Base-by-base conservation (phyloP, 2,888 invertebrate species). In the Theristus sp. region DNA sequence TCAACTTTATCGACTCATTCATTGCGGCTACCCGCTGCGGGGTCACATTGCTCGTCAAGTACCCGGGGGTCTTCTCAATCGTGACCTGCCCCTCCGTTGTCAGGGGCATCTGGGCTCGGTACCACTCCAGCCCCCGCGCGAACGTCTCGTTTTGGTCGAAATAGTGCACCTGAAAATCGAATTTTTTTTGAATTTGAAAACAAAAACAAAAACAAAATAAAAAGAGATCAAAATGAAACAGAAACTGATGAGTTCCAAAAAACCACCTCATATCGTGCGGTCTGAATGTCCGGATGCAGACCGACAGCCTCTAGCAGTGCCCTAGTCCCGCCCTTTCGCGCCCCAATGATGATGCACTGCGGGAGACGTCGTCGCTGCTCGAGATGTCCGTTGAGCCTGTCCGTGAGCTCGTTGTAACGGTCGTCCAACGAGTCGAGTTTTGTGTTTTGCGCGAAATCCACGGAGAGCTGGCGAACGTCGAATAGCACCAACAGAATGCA, bases 21-120 rank as follows among this genome's bases (percentile, higher is more conserved):
- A 96, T 90, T 62, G 87, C 86, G 67, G 85, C 82, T 60, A 98
- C 89, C 65, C 96, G 81, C 76, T 89, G 87, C 20, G 96, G 93
- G 38, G 89, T 93, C 82, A 88, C 86, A 22, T 88, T 86, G 61
- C 89, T 89, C 56, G 93, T 89, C 78, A 96, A 96, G 78, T 96
- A 96, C 70, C 90, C 89, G 3, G 96, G 96, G 69, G 90, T 93
- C 78, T 98, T 96, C 77, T 96, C 96, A 68, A 72, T 65, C 6
- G 67, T 65, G 0, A 71, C 56, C 69, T 70, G 62, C 25, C 22
- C 52, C 10, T 3, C 3, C 3, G 17, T 3, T 1, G 91, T 89
- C 71, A 85, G 84, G 20, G 93, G 93, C 91, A 94, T 93, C 75
- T 88, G 87, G 73, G 84, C 84, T 63, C 87, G 79, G 76, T 52